Conservation (phyloP, 2,797 vertebrate genomes). For the Hydrocynus forskahlii region DNA sequence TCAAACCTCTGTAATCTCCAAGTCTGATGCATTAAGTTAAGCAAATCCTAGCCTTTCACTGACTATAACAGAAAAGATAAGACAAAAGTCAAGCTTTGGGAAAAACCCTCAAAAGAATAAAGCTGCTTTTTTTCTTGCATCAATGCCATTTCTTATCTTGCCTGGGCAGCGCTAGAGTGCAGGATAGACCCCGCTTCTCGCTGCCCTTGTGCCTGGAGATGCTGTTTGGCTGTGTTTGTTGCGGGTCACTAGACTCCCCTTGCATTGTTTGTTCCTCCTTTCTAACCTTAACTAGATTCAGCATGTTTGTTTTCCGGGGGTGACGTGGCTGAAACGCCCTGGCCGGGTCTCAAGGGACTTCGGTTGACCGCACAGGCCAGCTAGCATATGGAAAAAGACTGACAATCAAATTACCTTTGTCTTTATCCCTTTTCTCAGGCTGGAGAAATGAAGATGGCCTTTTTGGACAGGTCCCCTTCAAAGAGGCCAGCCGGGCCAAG, state of each 20-base stretch:
- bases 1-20: slow-evolving; percentile 55
- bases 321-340: slow-evolving; percentile 53
- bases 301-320: slow-evolving; percentile 65
- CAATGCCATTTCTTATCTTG: slow-evolving; percentile 63
- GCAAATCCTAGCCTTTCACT: slow-evolving; percentile 33
- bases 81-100: slow-evolving; percentile 51
- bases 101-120: slow-evolving; percentile 29
- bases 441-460: slow-evolving; percentile 55
- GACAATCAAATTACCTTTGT: slow-evolving; percentile 69
- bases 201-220: slow-evolving; percentile 44
- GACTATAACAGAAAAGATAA: slow-evolving; percentile 32
- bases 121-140: slow-evolving; percentile 41
- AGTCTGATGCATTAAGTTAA: slow-evolving; percentile 52
- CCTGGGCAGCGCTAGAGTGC: slow-evolving; percentile 46
- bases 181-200: slow-evolving; percentile 35
- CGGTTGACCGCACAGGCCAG: slow-evolving; percentile 51
- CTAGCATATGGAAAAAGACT: slow-evolving; percentile 62
- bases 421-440: slow-evolving; percentile 52
- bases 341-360: slow-evolving; percentile 47
- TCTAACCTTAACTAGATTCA: slow-evolving; percentile 67
- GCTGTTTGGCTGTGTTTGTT: slow-evolving; percentile 60
- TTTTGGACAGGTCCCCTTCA: slow-evolving; percentile 46
- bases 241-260: slow-evolving; percentile 62
- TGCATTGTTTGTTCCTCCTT: slow-evolving; percentile 59
- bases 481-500: slow-evolving; percentile 47